Evolutionary conservation across 1,140 invertebrate genomes (phyloP).

Genomic region (Nomia melanderi): DNA sequence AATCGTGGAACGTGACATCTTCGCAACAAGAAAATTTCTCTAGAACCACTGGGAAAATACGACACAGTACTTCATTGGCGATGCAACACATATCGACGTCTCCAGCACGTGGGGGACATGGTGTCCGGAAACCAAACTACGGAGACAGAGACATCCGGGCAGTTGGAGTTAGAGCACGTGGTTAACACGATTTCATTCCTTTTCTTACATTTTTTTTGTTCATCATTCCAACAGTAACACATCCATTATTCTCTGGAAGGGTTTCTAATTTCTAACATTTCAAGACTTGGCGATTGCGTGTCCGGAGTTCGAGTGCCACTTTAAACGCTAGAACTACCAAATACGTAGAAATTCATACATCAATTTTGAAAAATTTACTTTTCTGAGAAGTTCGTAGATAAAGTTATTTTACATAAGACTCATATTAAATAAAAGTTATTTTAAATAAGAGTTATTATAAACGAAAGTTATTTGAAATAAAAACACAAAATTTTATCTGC

Average conservation of each 20-base stretch:
- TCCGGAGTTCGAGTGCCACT: slow-evolving; percentile 1
- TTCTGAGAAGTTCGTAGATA: no score
- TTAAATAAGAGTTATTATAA: no score
- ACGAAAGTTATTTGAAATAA: no score
- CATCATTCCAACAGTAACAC: slow-evolving; percentile 33
- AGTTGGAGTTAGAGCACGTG: slow-evolving; percentile 44
- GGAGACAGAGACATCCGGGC: slow-evolving; percentile 51
- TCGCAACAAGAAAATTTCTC: slow-evolving; percentile 21
- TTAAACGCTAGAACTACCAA: not conserved
- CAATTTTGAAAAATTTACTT: no score
- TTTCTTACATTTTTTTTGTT: not conserved
- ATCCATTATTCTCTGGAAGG: slow-evolving; percentile 16
- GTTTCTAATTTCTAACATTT: slow-evolving; percentile 16
- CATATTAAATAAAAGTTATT: no score
- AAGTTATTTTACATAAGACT: no score
- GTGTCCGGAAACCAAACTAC: slow-evolving; percentile 28
- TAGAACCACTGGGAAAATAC: slow-evolving; percentile 60
- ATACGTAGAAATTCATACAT: no score
- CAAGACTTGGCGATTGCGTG: not conserved
- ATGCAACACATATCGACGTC: slow-evolving; percentile 71
- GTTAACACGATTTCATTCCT: slow-evolving; percentile 41
- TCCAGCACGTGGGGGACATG: slow-evolving; percentile 24
- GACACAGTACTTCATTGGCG: slow-evolving; percentile 75
- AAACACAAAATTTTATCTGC: no score
- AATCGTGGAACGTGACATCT: slow-evolving; percentile 14